Percentiles rank a stretch among this genome's conserved stretches.
These are phyloP conservation scores for Apostichopus leukothele DNA, from an alignment of 53 echinoderm and acorn worm species.

Conservation along the genomic window DNA sequence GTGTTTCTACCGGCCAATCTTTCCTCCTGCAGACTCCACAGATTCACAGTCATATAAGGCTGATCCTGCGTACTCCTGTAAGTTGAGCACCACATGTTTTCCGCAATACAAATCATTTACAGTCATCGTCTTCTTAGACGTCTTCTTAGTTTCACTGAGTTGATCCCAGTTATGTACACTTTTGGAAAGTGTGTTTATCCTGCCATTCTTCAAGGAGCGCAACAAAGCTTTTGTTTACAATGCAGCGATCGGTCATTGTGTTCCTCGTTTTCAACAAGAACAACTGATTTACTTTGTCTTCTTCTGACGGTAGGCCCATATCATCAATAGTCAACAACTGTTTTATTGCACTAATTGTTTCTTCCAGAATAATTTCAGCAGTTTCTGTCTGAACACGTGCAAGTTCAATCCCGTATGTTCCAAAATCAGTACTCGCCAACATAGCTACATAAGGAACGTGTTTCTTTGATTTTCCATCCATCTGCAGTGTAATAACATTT, in stretches of 20 bases:
- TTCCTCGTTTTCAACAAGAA: constrained; percentile 60
- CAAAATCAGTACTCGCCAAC: constrained; percentile 53
- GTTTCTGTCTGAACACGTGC: constrained; percentile 56
- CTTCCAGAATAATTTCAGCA: constrained; percentile 41
- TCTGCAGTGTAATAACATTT: constrained; percentile 44
- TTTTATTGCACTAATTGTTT: constrained; percentile 49
- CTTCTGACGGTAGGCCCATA: not conserved
- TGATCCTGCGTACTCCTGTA: constrained; percentile 56
- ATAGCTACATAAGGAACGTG: constrained; percentile 57
- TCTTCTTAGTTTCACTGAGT: not conserved
- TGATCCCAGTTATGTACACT: constrained; percentile 52
- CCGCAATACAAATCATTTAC: constrained; percentile 72
- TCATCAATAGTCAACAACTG: constrained; percentile 23
- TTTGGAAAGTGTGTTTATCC: constrained; percentile 18
- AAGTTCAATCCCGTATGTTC: constrained; percentile 54
- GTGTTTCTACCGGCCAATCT: constrained; percentile 49
- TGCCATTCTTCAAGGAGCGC: constrained; percentile 60
- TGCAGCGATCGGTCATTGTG: constrained; percentile 72
- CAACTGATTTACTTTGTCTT: constrained; percentile 15
- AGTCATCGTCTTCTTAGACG: constrained; percentile 45
- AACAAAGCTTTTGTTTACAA: constrained; percentile 67
- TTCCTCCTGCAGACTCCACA: constrained; percentile 33
- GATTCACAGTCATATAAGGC: constrained; percentile 40
- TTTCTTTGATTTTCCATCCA: constrained; percentile 72
- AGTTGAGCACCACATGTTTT: constrained; percentile 58